Conservation (phyloP, 2,113 vertebrate genomes). For the Shinisaurus crocodilurus region DNA sequence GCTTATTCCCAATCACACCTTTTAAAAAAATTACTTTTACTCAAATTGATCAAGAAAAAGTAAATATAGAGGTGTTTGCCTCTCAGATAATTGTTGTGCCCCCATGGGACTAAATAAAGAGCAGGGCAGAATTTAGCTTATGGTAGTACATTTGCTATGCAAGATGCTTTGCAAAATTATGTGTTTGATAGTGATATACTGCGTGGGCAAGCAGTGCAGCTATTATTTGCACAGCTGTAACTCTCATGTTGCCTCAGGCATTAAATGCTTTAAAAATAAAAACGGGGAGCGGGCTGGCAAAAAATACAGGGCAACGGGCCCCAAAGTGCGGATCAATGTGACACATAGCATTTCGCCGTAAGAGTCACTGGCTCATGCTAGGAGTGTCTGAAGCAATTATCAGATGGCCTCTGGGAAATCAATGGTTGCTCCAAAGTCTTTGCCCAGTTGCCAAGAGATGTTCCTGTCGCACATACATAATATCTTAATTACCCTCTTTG, state of each 20-base stretch:
- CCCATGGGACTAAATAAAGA: slow-evolving; percentile 25
- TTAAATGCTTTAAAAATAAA: background rate
- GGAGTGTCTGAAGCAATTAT: rapidly evolving
- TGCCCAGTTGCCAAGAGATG: background rate
- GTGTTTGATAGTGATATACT: background rate
- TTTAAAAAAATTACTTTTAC: slow-evolving; percentile 15
- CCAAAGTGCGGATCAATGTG: background rate
- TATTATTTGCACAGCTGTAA: slow-evolving; percentile 28
- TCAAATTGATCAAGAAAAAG: background rate
- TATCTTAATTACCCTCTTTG: background rate
- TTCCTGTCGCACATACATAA: background rate
- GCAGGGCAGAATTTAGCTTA: slow-evolving; percentile 26
- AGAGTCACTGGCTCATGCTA: rapidly evolving
- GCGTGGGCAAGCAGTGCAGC: slow-evolving; percentile 22
- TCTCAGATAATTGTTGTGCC: background rate
- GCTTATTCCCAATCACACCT: background rate
- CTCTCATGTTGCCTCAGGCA: background rate
- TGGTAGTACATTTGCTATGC: background rate
- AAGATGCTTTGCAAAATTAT: background rate
- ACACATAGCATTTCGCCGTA: rapidly evolving
- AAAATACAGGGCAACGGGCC: background rate
- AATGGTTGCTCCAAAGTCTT: background rate
- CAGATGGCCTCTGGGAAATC: rapidly evolving
- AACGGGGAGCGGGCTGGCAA: rapidly evolving
- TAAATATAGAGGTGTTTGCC: slow-evolving; percentile 22